Conservation (phyloP, 2,888 invertebrate species). For the Acanthosepion lycidas region DNA sequence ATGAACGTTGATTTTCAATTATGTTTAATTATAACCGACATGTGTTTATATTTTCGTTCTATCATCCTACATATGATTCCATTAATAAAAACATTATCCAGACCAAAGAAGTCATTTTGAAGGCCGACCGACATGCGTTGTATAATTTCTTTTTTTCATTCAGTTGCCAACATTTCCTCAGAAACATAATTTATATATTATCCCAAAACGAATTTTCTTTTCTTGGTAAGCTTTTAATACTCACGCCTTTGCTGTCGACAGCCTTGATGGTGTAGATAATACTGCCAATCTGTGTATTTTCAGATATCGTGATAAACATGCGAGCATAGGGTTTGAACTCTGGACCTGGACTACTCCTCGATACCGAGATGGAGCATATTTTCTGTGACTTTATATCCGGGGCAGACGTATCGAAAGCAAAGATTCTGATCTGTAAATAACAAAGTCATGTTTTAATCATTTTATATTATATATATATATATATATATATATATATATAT, state of each 20-base stretch:
- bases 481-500: too few relatives aligned
- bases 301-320: not conserved
- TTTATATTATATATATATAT: not conserved
- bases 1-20: too few relatives aligned
- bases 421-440: not conserved
- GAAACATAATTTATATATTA: too few relatives aligned
- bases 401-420: constrained; percentile 24
- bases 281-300: not conserved
- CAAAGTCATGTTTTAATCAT: not conserved
- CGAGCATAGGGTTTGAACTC: not conserved
- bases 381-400: not conserved
- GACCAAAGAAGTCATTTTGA: too few relatives aligned
- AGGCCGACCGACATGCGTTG: too few relatives aligned
- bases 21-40: too few relatives aligned
- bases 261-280: not conserved
- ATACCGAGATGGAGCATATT: not conserved
- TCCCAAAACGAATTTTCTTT: too few relatives aligned
- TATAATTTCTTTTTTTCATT: too few relatives aligned
- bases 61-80: too few relatives aligned
- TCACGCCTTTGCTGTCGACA: not conserved
- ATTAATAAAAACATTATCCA: too few relatives aligned
- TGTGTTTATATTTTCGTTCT: too few relatives aligned
- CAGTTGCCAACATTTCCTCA: too few relatives aligned
- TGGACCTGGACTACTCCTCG: not conserved
- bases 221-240: not conserved